Base-by-base conservation (phyloP, 2,113 vertebrate species). In the Leptobrachium ailaonicum region DNA sequence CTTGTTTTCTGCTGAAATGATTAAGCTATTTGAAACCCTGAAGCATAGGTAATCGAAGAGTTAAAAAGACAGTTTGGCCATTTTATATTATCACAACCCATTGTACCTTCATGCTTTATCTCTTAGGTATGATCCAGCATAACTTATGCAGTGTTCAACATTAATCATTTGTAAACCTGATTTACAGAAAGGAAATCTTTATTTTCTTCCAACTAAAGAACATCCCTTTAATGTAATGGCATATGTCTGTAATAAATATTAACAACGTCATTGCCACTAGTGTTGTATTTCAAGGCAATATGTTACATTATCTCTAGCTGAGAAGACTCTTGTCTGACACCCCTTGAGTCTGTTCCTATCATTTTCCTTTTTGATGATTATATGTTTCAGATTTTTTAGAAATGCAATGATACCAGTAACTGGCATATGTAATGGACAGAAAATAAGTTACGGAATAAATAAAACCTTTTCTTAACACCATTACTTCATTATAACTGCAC, bases 231-330 rank as follows among this genome's bases (percentile, higher is more conserved):
- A 81, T 81, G 79, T 81, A 75, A 81, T 75, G 79, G 79, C 79
- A 81, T 81, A 81, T 81, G 79, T 81, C 79, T 81, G 79, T 81
- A 81, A 81, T 81, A 81, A 81, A 81, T 81, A 81, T 75, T 75
- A 81, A 81, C 79, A 81, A 69, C 73, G 79, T 81, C 79, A 75
- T 75, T 75, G 79, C 79, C 79, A 69, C 72, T 41, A 41, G 72
- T 14, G 64, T 81, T 75, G 72, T 81, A 81, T 75, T 81, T 81
- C 79, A 81, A 42, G 43, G 66, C 79, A 69, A 75, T 75, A 74
- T 75, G 79, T 45, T 75, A 47, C 72, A 47, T 60, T 75, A 20
- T 64, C 4, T 79, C 60, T 66, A 32, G 41, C 5, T 71, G 58
- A 66, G 50, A 44, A 64, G 77, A 47, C 32, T 47, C 50, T 71